These are phyloP conservation scores for Phengaris arion DNA, from an alignment of 2,888 invertebrate species.

Conservation along the genomic window DNA sequence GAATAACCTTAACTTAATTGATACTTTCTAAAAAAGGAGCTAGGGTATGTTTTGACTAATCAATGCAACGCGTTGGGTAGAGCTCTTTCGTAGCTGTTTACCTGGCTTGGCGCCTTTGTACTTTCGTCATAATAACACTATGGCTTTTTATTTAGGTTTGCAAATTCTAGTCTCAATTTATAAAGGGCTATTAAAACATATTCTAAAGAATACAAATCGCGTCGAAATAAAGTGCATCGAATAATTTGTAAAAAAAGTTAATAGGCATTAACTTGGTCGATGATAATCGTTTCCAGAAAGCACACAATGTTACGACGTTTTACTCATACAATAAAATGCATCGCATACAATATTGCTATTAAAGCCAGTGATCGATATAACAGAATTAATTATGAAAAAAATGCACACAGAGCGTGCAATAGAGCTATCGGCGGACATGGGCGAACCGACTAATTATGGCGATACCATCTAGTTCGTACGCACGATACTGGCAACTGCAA, in stretches of 20 bases:
- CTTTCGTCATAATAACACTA: no score
- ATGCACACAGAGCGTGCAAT: conserved; percentile 60
- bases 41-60: neutral
- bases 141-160: no score
- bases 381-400: conserved; percentile 64
- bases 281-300: conserved; percentile 26
- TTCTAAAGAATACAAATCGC: no score
- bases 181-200: no score
- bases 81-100: neutral
- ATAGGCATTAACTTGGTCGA: conserved; percentile 29
- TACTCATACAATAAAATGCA: conserved; percentile 37
- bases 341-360: conserved; percentile 40
- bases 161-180: no score
- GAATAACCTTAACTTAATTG: neutral
- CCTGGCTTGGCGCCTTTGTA: no score
- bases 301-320: conserved; percentile 26
- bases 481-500: conserved; percentile 3
- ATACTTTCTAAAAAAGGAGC: conserved; percentile 5
- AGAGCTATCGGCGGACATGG: conserved; percentile 58
- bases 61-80: neutral
- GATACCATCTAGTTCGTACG: conserved; percentile 61
- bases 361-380: conserved; percentile 55
- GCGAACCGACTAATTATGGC: conserved; percentile 72
- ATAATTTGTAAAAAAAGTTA: conserved; percentile 42
- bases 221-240: neutral